Base-by-base conservation (phyloP, 2,888 invertebrate species). In the Tiphia femorata region DNA sequence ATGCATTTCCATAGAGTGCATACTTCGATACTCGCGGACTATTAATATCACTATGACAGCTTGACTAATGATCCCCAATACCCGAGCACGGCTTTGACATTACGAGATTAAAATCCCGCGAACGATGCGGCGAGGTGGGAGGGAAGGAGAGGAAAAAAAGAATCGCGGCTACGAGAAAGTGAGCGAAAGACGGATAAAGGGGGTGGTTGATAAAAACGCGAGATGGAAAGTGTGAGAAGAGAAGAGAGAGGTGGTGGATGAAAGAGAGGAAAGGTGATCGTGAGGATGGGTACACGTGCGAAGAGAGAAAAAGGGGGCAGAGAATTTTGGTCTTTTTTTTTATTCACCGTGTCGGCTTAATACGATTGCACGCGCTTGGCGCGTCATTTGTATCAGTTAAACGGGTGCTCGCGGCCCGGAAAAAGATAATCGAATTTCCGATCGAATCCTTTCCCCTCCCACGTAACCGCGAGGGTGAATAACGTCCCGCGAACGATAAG, bases 41-140 rank as follows among this genome's bases (percentile, higher is more conserved):
- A 83, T 83, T 83, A 83, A 83, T 83, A 83, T 78, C 72, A 70
- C 64, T 80, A 83, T 82, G 83, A 83, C 83, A 82, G 82, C 27
- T 81, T 83, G 83, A 83, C 81, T 83, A 83, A 83, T 83, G 83
- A 81, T 78, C 66, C 70, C 62, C 75, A 66, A 74, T 76, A 70
- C 62, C 67, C 67, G 62, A 73, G 74, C 77, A 73, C 70, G 73
- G 74, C 76, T 80, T 78, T 80, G 80, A 81, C 81, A 83, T 83
- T 83, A 83, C 79, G 77, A 80, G 81, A 83, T 83, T 82, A 82
- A 83, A 82, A 77, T 80, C 75, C 73, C 61, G 54, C 68, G 67
- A 67, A 75, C 73, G n/a, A n/a, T n/a, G n/a, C n/a, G n/a, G n/a
- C n/a, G n/a, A n/a, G n/a, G n/a, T n/a, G n/a, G n/a, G n/a, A n/a